These are phyloP conservation scores for Zosterops lateralis DNA, from an alignment of 2,113 vertebrate genomes.

Conservation along the genomic window DNA sequence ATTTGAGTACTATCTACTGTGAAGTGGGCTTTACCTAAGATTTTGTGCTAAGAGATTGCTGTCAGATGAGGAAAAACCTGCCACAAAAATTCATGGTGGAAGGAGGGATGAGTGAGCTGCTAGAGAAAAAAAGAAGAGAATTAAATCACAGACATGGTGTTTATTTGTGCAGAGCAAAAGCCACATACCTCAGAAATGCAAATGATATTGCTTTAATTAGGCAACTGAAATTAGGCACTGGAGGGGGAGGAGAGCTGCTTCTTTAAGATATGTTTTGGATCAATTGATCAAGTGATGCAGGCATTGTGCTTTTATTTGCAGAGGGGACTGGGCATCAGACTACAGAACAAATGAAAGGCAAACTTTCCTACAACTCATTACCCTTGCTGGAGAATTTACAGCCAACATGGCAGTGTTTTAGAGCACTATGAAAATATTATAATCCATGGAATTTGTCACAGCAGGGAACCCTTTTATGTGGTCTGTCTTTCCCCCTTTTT, in stretches of 20 bases:
- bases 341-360: neutral
- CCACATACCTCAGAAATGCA: slow-evolving; percentile 38
- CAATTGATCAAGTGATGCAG: neutral
- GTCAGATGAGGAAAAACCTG: neutral
- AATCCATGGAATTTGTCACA: slow-evolving; percentile 38
- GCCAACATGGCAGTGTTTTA: neutral
- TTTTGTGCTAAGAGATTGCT: neutral
- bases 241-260: slow-evolving; percentile 20
- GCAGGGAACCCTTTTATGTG: neutral
- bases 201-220: slow-evolving; percentile 59
- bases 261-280: slow-evolving; percentile 24
- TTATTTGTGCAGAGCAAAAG: slow-evolving; percentile 39
- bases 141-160: slow-evolving; percentile 9
- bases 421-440: neutral
- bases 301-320: neutral
- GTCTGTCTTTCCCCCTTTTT: neutral
- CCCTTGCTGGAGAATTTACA: slow-evolving; percentile 15
- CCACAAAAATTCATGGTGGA: neutral
- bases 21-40: neutral
- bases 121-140: neutral
- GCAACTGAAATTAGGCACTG: neutral
- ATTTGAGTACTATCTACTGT: neutral
- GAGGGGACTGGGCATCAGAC: neutral
- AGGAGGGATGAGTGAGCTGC: neutral
- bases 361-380: neutral